A percentile compares a stretch with the other conserved stretches of the same genome.
Evolutionary conservation across 1,140 invertebrate genomes (phyloP).

Genomic region (Drosophila cardini): DNA sequence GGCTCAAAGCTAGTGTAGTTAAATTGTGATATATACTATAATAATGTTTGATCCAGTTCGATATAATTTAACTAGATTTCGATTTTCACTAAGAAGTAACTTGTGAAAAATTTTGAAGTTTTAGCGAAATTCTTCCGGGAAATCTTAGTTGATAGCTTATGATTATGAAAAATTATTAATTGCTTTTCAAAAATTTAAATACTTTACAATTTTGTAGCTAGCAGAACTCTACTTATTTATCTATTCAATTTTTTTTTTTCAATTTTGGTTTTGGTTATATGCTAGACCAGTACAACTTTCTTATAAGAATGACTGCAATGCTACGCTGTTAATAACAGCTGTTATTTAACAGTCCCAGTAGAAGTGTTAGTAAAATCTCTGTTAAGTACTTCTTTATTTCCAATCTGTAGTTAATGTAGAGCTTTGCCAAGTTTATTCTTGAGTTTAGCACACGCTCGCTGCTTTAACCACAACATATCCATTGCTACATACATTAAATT

Average conservation of each 20-base stretch:
- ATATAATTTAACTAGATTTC: too few species aligned
- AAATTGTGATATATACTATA: neutral
- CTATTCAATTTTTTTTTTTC: too few species aligned
- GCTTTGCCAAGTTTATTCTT: slow-evolving; percentile 14
- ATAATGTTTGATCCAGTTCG: neutral
- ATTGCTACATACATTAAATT: slow-evolving; percentile 28
- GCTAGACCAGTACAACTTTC: neutral
- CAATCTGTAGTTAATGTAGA: neutral
- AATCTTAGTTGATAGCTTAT: neutral
- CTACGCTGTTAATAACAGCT: neutral
- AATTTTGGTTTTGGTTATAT: neutral
- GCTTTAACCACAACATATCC: slow-evolving; percentile 28
- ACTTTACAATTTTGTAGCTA: too few species aligned
- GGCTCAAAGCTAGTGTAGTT: neutral
- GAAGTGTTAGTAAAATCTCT: neutral
- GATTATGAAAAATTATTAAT: neutral
- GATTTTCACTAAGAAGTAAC: too few species aligned
- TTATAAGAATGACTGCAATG: neutral
- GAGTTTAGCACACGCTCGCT: slow-evolving; percentile 20
- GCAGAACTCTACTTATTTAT: too few species aligned
- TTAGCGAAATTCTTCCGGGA: neutral
- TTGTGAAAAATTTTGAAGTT: neutral
- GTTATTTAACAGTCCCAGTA: neutral
- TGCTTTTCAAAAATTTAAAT: too few species aligned
- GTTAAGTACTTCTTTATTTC: neutral